Percentiles rank a stretch among this genome's conserved stretches.
These are phyloP conservation scores for Carcina quercana DNA, from an alignment of 2,888 invertebrate species.

Conservation along the genomic window DNA sequence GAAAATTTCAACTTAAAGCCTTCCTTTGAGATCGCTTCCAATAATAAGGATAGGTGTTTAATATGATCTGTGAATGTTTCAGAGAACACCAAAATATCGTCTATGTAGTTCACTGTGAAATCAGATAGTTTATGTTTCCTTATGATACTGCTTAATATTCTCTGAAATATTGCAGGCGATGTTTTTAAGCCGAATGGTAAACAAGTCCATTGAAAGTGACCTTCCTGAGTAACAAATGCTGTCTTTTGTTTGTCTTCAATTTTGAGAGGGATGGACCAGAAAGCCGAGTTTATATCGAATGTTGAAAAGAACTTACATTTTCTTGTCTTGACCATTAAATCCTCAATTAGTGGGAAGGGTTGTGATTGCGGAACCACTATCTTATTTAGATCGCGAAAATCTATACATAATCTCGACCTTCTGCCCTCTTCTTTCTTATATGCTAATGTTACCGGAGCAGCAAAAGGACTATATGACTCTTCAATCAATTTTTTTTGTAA, in stretches of 20 bases:
- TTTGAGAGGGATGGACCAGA: conserved; percentile 30
- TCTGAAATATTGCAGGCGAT: conserved; percentile 25
- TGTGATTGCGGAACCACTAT: conserved; percentile 23
- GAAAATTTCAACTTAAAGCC: conserved; percentile 21
- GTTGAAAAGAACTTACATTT: conserved; percentile 24
- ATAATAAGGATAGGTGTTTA: conserved; percentile 6
- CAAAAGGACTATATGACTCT: conserved; percentile 21
- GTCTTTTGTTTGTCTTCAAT: conserved; percentile 26
- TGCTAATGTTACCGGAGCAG: conserved; percentile 18
- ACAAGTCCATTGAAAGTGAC: conserved; percentile 16
- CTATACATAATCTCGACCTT: conserved; percentile 27
- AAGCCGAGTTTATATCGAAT: conserved; percentile 31
- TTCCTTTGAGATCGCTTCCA: conserved; percentile 19
- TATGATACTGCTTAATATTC: conserved; percentile 11
- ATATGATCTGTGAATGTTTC: conserved; percentile 3
- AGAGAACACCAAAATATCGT: conserved; percentile 5
- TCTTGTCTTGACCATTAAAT: conserved; percentile 12
- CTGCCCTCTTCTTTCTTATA: conserved; percentile 18
- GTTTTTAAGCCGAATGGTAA: conserved; percentile 25
- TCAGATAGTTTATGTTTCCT: conserved; percentile 11
- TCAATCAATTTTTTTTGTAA: conserved; percentile 16
- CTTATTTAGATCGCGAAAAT: conserved; percentile 25
- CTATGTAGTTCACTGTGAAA: conserved; percentile 4
- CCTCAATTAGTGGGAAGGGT: conserved; percentile 25
- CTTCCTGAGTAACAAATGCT: conserved; percentile 7